A percentile compares a stretch with the other conserved stretches of the same genome.
phyloP scores from a whole-genome alignment of 1,140 invertebrate species.

The Halesus radiatus region DNA sequence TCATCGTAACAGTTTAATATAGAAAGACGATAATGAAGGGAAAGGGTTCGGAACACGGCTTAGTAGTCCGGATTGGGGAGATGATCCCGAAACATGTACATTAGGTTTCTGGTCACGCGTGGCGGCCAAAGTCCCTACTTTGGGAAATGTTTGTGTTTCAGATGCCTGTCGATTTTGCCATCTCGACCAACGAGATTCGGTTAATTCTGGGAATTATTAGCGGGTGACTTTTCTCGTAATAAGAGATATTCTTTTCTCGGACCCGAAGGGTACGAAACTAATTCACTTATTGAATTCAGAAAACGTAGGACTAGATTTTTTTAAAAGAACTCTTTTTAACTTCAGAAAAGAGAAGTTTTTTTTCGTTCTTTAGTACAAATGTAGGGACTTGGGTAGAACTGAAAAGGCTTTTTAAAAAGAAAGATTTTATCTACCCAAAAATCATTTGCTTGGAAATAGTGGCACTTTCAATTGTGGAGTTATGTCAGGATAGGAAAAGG shows the following conservation, averaged over 20 bases:
- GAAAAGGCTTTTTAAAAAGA: too few species aligned
- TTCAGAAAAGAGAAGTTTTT: too few species aligned
- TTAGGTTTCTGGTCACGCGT: conserved; percentile 27
- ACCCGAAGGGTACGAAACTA: too few species aligned
- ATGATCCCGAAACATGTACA: conserved; percentile 22
- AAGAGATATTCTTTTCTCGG: neutral
- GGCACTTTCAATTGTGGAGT: too few species aligned
- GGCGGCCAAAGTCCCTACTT: neutral
- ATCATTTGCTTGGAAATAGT: too few species aligned
- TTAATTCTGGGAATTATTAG: conserved; percentile 15
- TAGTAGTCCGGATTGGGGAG: conserved; percentile 18
- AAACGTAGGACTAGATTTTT: too few species aligned
- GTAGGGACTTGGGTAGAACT: too few species aligned
- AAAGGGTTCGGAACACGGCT: conserved; percentile 36
- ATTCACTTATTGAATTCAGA: too few species aligned
- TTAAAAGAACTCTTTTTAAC: too few species aligned
- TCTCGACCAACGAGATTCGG: neutral
- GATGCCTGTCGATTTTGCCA: neutral
- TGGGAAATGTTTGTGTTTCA: conserved; percentile 23
- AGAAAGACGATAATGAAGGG: conserved; percentile 35
- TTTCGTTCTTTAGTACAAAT: too few species aligned
- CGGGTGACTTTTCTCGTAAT: conserved; percentile 2
- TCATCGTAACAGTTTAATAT: conserved; percentile 34
- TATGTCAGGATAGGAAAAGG: too few species aligned
- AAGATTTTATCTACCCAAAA: too few species aligned